Conservation (phyloP, 1,140 invertebrate genomes). For the Lepidurus packardi region DNA sequence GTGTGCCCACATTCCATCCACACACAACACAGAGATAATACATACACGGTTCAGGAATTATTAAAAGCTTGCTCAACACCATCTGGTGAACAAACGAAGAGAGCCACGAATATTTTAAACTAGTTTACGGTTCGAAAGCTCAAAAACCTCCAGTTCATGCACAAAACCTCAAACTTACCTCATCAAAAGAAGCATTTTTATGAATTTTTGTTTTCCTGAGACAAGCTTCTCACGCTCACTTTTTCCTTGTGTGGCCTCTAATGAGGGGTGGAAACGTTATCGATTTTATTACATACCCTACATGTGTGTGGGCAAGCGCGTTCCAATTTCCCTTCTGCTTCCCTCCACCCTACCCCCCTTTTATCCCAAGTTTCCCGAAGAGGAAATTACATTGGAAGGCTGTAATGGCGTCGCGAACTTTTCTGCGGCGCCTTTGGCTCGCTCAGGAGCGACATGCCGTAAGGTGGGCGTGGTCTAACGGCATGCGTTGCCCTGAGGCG, state of each 20-base stretch:
- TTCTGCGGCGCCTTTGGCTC: constrained; percentile 1
- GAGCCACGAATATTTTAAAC: background rate
- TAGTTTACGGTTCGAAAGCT: background rate
- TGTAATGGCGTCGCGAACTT: background rate
- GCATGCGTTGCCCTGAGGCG: background rate
- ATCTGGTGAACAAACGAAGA: background rate
- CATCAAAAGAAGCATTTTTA: too few relatives aligned
- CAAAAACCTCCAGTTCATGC: too few relatives aligned
- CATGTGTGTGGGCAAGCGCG: background rate
- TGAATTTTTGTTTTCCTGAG: too few relatives aligned
- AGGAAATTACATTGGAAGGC: constrained; percentile 19
- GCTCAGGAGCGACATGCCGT: background rate
- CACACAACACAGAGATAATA: background rate
- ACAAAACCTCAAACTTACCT: too few relatives aligned
- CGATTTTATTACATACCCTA: too few relatives aligned
- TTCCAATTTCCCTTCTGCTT: background rate
- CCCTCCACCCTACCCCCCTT: background rate
- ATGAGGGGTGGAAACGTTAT: too few relatives aligned
- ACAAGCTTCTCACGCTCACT: too few relatives aligned
- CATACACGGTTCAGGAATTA: background rate
- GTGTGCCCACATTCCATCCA: constrained; percentile 9
- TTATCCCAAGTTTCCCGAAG: background rate
- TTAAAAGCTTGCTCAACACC: background rate
- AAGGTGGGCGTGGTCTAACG: background rate
- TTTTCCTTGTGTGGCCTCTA: too few relatives aligned